Base-by-base conservation (phyloP, 2,797 vertebrate genomes). In the Syndactyla subalaris region DNA sequence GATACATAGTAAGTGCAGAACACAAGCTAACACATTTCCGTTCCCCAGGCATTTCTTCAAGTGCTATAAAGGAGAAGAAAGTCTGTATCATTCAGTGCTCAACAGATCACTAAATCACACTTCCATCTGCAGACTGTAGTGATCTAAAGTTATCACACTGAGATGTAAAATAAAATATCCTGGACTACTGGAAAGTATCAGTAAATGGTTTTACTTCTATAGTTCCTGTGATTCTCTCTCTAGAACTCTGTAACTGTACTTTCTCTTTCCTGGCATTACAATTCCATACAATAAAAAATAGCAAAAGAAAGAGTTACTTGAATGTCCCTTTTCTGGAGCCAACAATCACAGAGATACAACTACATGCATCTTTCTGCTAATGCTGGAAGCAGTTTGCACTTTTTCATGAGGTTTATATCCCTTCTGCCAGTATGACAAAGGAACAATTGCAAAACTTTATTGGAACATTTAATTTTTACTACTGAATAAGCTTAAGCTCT, bases 81-180 rank as follows among this genome's bases (percentile, higher is more conserved):
- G 46, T 91, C 74, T 66, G 10, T 84, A 67, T 49, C 2, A 2
- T 71, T 92, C 65, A 48, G 32, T 36, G 49, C 43, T 94, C 74
- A 85, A 49, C 21, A 72, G 78, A 82, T 81, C 16, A 49, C 59
- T 85, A 96, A 92, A 89, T 74, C 65, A 87, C 39, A 68, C 41
- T 89, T 94, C n/a, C 43, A 54, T 75, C 78, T 78, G 32, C 36
- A 66, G 62, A 34, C 26, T 55, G 23, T 12, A 39, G 16, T 80
- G 34, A 48, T 76, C n/a, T 93, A 48, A 63, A 66, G 17, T 72
- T 91, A 70, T 57, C 73, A 78, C 12, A 32, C 38, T 29, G 46
- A 72, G 39, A 59, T 80, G 63, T 30, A 74, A 96, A 57, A 88
- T 71, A 93, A 96, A 96, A 93, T 51, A 84, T 23, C 55, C 32